phyloP scores from a whole-genome alignment of 1,140 invertebrate species.

The Nilaparvata lugens region DNA sequence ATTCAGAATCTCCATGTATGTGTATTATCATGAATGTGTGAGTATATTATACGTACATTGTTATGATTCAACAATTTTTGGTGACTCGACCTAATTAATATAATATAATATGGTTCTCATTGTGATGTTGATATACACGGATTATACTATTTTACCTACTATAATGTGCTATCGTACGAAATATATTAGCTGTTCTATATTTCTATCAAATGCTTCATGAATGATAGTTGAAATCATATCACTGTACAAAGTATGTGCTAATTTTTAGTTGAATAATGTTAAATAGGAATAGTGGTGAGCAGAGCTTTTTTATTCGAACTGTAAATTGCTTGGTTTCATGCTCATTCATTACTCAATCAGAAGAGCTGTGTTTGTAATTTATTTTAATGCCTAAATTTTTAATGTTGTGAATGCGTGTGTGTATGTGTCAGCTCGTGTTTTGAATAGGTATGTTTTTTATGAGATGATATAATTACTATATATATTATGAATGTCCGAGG shows the following conservation, averaged over 20 bases:
- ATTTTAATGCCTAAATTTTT: neutral
- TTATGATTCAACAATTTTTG: neutral
- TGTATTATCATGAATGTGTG: neutral
- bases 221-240: neutral
- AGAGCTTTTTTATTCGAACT: too few species aligned
- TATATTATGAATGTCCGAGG: neutral
- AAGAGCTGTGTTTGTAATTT: neutral
- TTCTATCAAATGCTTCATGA: too few species aligned
- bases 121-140: neutral
- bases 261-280: neutral
- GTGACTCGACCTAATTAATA: neutral
- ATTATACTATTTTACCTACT: neutral
- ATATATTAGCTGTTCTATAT: too few species aligned
- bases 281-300: neutral
- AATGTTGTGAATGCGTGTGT: neutral
- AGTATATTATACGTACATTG: neutral
- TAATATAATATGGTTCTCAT: neutral
- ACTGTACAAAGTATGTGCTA: neutral
- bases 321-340: too few species aligned
- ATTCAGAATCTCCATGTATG: slow-evolving; percentile 1
- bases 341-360: neutral
- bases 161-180: neutral
- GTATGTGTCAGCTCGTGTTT: neutral
- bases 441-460: neutral
- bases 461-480: neutral